A percentile compares a stretch with the other conserved stretches of the same genome.
These are phyloP conservation scores for Cydia splendana DNA, from an alignment of 1,140 invertebrate genomes.

Conservation along the genomic window DNA sequence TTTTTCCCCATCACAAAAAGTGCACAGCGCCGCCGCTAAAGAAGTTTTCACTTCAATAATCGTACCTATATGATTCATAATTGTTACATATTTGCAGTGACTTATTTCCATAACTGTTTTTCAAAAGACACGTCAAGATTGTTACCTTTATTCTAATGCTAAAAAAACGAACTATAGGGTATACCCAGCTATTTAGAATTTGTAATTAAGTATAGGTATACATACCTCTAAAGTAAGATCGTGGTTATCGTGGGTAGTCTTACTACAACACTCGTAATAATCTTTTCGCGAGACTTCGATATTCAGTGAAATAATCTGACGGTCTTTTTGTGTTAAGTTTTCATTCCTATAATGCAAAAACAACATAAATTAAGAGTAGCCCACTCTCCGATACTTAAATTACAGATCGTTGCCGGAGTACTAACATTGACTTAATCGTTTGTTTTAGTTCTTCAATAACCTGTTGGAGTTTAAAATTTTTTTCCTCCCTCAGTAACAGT, in stretches of 20 bases:
- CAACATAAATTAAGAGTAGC: not conserved
- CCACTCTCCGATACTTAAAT: no score
- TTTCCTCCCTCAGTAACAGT: conserved; percentile 62
- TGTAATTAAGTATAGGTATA: conserved; percentile 1
- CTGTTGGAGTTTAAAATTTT: conserved; percentile 60
- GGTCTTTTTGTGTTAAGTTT: not conserved
- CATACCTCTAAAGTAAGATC: conserved; percentile 68
- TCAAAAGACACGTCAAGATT: no score
- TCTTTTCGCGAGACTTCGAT: conserved; percentile 64
- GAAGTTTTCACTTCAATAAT: no score
- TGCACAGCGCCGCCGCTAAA: no score
- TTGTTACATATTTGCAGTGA: no score
- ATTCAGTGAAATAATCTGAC: conserved; percentile 42
- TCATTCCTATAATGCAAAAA: not conserved
- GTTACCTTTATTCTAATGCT: no score
- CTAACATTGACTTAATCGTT: conserved; percentile 66
- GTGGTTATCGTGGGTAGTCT: conserved; percentile 56
- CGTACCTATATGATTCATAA: no score
- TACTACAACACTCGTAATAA: conserved; percentile 67
- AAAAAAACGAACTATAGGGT: no score
- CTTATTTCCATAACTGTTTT: no score
- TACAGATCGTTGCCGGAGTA: not conserved
- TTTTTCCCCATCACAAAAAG: no score
- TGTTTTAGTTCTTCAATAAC: conserved; percentile 60
- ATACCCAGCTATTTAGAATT: no score